Evolutionary conservation across 2,797 vertebrate species (phyloP).

Genomic region (Oreochromis grahami): DNA sequence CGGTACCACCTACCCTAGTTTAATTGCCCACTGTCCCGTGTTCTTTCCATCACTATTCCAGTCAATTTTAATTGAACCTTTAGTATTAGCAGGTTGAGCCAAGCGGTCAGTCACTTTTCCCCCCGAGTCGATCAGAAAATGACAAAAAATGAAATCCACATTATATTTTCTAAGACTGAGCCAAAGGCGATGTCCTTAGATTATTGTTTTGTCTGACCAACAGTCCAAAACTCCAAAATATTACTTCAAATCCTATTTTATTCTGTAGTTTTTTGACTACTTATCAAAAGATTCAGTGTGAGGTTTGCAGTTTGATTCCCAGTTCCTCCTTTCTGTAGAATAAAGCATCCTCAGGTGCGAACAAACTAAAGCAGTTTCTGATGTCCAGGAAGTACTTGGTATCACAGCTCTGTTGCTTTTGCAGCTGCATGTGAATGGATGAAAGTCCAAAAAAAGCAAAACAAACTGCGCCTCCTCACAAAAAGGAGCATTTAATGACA

Average conservation of each 20-base stretch:
- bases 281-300: background rate
- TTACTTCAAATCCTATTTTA: background rate
- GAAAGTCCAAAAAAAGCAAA: background rate
- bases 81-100: background rate
- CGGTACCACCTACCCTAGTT: background rate
- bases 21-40: background rate
- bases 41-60: background rate
- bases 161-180: background rate
- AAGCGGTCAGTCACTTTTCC: fast-evolving
- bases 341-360: fast-evolving
- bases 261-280: background rate
- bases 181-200: background rate
- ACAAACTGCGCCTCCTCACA: background rate
- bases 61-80: background rate
- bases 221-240: background rate
- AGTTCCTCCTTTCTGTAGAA: background rate
- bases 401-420: background rate
- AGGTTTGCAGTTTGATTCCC: background rate
- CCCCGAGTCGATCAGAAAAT: background rate
- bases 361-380: background rate
- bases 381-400: background rate
- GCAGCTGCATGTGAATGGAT: background rate
- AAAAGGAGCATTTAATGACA: background rate
- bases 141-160: background rate
- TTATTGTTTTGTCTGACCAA: background rate